A percentile compares a stretch with the other conserved stretches of the same genome.
Conservation (phyloP, 1,140 invertebrate species). For the Fopius arisanus region DNA sequence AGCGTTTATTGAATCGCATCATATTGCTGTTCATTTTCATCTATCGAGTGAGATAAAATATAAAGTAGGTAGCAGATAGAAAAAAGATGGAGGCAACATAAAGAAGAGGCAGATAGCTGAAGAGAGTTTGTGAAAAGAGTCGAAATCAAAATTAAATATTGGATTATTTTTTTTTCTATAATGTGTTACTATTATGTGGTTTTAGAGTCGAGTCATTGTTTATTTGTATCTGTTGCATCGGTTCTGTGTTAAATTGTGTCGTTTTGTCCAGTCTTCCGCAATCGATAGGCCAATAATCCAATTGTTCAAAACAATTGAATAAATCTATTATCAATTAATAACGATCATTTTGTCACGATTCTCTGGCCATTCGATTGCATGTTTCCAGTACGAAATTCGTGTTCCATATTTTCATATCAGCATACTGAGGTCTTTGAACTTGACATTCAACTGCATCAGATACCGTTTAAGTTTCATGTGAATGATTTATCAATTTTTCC, state of each 20-base stretch:
- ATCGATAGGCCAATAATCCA: not conserved
- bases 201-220: not conserved
- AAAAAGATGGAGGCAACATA: not conserved
- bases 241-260: not conserved
- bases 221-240: not conserved
- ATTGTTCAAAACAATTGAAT: no score
- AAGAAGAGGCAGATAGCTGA: conserved; percentile 1
- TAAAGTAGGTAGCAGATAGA: not conserved
- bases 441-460: not conserved
- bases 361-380: not conserved
- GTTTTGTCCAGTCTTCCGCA: not conserved
- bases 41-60: not conserved
- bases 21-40: not conserved
- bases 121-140: not conserved
- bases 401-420: not conserved
- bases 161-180: not conserved
- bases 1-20: not conserved
- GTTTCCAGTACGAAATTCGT: not conserved
- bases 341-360: not conserved
- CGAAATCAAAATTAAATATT: not conserved
- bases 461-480: not conserved
- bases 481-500: not conserved
- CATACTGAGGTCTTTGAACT: conserved; percentile 21
- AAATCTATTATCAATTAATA: no score
- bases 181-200: not conserved